Evolutionary conservation across 1,140 invertebrate species (phyloP), one percentile per base, ranked within the genome.

Genomic region (Philotrypesis tridentata): DNA sequence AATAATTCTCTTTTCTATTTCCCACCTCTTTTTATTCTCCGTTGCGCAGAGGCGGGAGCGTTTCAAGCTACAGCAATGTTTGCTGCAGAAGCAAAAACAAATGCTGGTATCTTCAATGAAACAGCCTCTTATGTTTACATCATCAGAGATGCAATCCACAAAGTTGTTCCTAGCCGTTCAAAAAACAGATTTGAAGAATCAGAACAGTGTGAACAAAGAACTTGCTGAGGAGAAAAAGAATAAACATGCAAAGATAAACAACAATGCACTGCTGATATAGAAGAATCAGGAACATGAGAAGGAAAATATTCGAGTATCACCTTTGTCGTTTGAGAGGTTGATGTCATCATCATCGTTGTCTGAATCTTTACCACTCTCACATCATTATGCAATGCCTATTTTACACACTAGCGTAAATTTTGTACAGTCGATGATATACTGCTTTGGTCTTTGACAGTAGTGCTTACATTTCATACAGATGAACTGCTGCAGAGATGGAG

Each of bases 401-500:
- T n/a, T n/a, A n/a, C n/a, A n/a, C n/a, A n/a, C n/a, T n/a, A n/a
- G n/a, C n/a, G n/a, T n/a, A n/a, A n/a, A n/a, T n/a, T n/a, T n/a
- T n/a, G n/a, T n/a, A n/a, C n/a, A n/a, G n/a, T n/a, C n/a, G n/a
- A n/a, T n/a, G 40, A 14, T 14, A 17, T 14, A 9, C 12, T 43
- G 40, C 40, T 43, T 1, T 43, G 12, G 14, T 1, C 40, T 43
- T 14, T 17, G 40, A n/a, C n/a, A 14, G 12, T 43, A 3, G 9
- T 14, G 17, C 40, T 0, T 43, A 43, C 12, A 27, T 81, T 33
- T 63, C 14, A 5, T 65, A 77, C 25, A 23, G 1, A 67, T 27
- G 71, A 17, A 79, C 65, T 60, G 60, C 48, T 89, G 40, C 90
- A 99, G 97, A 95, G 97, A 94, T 99, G 98, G 98, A 94, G 97